Evolutionary conservation across 2,888 invertebrate genomes (phyloP).

Genomic region (Diachrysia chrysitis): DNA sequence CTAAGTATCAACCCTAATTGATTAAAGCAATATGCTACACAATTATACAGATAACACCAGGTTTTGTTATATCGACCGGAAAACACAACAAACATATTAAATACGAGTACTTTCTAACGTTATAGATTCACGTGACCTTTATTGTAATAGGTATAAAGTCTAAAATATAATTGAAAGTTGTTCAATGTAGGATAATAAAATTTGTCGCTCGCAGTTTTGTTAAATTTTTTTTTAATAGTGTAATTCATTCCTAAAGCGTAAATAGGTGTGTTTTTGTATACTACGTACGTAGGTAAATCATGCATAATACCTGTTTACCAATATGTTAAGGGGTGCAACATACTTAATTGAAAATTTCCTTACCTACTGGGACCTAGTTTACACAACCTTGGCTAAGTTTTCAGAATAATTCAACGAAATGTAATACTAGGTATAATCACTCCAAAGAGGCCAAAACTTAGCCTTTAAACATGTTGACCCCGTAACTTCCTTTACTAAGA

Average conservation of each 20-base stretch:
- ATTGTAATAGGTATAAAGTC: conserved; percentile 4
- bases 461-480: not conserved
- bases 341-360: not conserved
- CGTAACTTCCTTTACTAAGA: too few relatives aligned
- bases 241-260: conserved; percentile 23
- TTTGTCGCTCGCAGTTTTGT: conserved; percentile 7
- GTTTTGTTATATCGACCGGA: conserved; percentile 9
- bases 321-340: not conserved
- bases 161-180: not conserved
- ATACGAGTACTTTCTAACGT: not conserved
- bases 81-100: conserved; percentile 6
- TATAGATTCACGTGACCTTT: conserved; percentile 3
- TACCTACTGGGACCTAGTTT: not conserved
- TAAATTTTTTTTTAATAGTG: conserved; percentile 22
- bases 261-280: conserved; percentile 21
- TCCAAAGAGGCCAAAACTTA: not conserved
- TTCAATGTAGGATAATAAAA: not conserved
- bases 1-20: conserved; percentile 5
- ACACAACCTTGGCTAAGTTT: not conserved
- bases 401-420: not conserved
- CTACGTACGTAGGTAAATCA: too few relatives aligned
- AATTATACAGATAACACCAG: conserved; percentile 6
- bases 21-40: conserved; percentile 9
- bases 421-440: not conserved
- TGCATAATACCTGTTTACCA: conserved; percentile 11